Conservation (phyloP, 1,140 invertebrate species). For the Lepidurus packardi region DNA sequence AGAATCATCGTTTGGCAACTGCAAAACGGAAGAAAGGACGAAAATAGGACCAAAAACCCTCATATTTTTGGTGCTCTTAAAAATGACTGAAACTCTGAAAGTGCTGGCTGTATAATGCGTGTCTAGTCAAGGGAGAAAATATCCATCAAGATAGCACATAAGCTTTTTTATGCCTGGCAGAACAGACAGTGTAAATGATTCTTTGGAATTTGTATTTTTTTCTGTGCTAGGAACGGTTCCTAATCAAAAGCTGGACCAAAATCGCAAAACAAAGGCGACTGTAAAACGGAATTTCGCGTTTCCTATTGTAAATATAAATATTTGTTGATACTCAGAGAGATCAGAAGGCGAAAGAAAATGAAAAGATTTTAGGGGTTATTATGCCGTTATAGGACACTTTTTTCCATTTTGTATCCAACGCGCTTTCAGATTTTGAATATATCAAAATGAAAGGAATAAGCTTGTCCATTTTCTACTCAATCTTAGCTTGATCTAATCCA, state of each 20-base stretch:
- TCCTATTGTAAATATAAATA: constrained; percentile 2
- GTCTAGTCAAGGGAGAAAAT: constrained; percentile 5
- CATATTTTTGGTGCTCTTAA: constrained; percentile 1
- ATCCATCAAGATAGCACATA: too few relatives aligned
- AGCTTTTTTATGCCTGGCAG: not conserved
- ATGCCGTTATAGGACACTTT: not conserved
- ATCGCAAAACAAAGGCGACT: not conserved
- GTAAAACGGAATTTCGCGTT: not conserved
- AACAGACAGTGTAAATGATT: not conserved
- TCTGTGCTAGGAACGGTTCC: not conserved
- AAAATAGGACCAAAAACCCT: not conserved
- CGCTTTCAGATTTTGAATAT: constrained; percentile 4
- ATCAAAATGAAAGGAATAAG: not conserved
- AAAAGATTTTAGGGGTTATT: not conserved
- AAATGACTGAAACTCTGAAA: not conserved
- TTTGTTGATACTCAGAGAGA: constrained; percentile 19
- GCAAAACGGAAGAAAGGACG: too few relatives aligned
- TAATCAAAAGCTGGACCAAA: constrained; percentile 19
- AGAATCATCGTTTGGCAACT: not conserved
- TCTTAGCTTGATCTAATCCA: too few relatives aligned
- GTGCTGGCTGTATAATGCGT: not conserved
- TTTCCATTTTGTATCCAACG: not conserved
- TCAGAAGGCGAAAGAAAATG: not conserved
- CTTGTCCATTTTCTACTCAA: not conserved
- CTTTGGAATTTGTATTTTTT: not conserved